phyloP scores from a whole-genome alignment of 2,888 invertebrate species.

The Cephus nigrinus region DNA sequence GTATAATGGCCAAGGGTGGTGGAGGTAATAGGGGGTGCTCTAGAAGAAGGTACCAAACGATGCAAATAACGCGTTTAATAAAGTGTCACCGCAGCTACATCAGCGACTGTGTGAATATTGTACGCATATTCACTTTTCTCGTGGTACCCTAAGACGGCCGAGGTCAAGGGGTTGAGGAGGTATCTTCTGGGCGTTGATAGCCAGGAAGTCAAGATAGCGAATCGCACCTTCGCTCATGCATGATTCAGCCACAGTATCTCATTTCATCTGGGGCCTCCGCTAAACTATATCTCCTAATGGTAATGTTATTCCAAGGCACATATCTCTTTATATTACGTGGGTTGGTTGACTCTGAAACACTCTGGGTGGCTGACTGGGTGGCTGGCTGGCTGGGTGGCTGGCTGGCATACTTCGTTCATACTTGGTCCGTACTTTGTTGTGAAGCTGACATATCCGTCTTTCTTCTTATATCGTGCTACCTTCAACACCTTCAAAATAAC shows the following conservation, averaged over 20 bases:
- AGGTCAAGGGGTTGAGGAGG: slow-evolving; percentile 12
- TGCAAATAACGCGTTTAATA: slow-evolving; percentile 63
- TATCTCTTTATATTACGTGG: slow-evolving; percentile 66
- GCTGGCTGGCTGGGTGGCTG: not conserved
- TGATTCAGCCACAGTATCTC: slow-evolving; percentile 66
- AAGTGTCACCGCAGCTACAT: slow-evolving; percentile 56
- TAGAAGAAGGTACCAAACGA: slow-evolving; percentile 36
- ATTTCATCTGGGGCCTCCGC: slow-evolving; percentile 64
- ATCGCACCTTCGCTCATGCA: slow-evolving; percentile 64
- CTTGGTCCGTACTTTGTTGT: not conserved
- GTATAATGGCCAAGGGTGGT: not conserved
- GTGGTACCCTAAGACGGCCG: slow-evolving; percentile 27
- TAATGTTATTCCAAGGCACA: slow-evolving; percentile 64
- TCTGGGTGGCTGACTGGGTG: not conserved
- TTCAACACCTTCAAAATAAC: slow-evolving; percentile 4
- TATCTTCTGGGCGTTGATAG: slow-evolving; percentile 9
- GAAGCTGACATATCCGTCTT: not conserved
- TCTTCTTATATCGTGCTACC: not conserved
- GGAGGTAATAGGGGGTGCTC: slow-evolving; percentile 2
- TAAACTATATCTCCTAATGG: slow-evolving; percentile 66
- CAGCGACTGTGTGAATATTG: slow-evolving; percentile 55
- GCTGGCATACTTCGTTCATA: not conserved
- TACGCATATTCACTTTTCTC: slow-evolving; percentile 64
- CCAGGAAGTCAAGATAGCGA: slow-evolving; percentile 44
- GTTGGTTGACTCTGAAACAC: slow-evolving; percentile 30